These are phyloP conservation scores for Acanthurus lineatus DNA, from an alignment of 2,797 vertebrate species.

Conservation along the genomic window DNA sequence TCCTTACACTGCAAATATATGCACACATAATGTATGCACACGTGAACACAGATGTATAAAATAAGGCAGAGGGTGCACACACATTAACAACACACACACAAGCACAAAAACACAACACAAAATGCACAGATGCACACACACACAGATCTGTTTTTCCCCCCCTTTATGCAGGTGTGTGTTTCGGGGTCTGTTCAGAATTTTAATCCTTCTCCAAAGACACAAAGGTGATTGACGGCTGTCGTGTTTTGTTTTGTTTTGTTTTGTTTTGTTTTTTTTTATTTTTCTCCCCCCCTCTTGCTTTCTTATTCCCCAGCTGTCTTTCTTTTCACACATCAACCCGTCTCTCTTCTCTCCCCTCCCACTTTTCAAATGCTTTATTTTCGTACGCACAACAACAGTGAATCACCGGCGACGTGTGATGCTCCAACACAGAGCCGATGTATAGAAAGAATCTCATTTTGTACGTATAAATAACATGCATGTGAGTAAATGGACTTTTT, in stretches of 20 bases:
- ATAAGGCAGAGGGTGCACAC: background rate
- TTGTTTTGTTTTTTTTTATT: conserved; percentile 1
- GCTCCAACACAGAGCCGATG: too few species aligned
- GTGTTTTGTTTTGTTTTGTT: background rate
- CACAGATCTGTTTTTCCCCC: background rate
- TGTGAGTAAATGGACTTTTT: too few species aligned
- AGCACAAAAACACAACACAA: conserved; percentile 3
- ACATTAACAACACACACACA: background rate
- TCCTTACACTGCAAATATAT: background rate
- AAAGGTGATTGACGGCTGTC: conserved; percentile 61
- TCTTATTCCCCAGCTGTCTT: conserved; percentile 55
- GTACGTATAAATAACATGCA: too few species aligned
- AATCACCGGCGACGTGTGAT: background rate
- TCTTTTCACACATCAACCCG: conserved; percentile 32
- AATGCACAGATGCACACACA: conserved; percentile 11
- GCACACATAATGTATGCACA: background rate
- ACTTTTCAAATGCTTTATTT: background rate
- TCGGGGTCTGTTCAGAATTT: conserved; percentile 62
- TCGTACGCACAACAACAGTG: background rate
- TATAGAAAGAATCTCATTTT: too few species aligned
- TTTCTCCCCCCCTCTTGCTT: background rate
- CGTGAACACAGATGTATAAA: background rate
- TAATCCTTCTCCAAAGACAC: conserved; percentile 39
- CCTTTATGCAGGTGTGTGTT: conserved; percentile 48
- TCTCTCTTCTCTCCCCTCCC: background rate